These are phyloP conservation scores for Phyto melanocephala DNA, from an alignment of 2,888 invertebrate genomes.

Conservation along the genomic window DNA sequence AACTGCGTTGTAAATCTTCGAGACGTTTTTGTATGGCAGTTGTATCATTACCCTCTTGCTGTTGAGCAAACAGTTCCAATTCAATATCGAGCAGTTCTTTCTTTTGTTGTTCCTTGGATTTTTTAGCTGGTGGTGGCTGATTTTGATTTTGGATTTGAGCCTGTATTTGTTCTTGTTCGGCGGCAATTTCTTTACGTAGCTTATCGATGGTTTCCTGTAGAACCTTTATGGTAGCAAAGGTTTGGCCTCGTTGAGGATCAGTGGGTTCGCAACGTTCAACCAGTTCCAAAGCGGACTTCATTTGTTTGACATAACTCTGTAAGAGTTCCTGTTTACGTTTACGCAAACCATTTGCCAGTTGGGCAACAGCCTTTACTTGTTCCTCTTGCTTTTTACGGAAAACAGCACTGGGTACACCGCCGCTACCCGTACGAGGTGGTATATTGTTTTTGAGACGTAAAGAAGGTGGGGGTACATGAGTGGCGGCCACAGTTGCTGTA, in stretches of 20 bases:
- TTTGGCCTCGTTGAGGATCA: slow-evolving; percentile 86
- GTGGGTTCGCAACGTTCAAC: slow-evolving; percentile 86
- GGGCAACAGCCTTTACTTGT: slow-evolving; percentile 86
- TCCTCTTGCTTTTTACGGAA: slow-evolving; percentile 87
- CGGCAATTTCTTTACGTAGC: slow-evolving; percentile 76
- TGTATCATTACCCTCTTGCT: slow-evolving; percentile 92
- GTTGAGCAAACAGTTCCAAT: slow-evolving; percentile 92
- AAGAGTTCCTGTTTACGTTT: slow-evolving; percentile 91
- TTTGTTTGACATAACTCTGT: slow-evolving; percentile 93
- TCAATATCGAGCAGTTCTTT: slow-evolving; percentile 95
- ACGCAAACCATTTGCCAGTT: slow-evolving; percentile 88
- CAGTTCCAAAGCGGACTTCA: slow-evolving; percentile 89
- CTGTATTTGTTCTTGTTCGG: slow-evolving; percentile 78
- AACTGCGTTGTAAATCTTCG: slow-evolving; percentile 83
- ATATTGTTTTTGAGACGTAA: slow-evolving; percentile 79
- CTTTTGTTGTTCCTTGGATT: slow-evolving; percentile 89
- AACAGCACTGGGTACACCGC: slow-evolving; percentile 81
- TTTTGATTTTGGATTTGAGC: slow-evolving; percentile 77
- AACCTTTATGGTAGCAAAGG: slow-evolving; percentile 89
- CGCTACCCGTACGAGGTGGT: slow-evolving; percentile 79
- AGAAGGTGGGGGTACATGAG: slow-evolving; percentile 68
- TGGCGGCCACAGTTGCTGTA: slow-evolving; percentile 68
- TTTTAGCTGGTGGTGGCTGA: slow-evolving; percentile 78
- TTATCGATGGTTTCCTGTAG: slow-evolving; percentile 90
- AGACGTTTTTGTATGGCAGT: slow-evolving; percentile 88